phyloP scores from a whole-genome alignment of 35 echinoderm and acorn worm genomes.

The Diadema setosum region DNA sequence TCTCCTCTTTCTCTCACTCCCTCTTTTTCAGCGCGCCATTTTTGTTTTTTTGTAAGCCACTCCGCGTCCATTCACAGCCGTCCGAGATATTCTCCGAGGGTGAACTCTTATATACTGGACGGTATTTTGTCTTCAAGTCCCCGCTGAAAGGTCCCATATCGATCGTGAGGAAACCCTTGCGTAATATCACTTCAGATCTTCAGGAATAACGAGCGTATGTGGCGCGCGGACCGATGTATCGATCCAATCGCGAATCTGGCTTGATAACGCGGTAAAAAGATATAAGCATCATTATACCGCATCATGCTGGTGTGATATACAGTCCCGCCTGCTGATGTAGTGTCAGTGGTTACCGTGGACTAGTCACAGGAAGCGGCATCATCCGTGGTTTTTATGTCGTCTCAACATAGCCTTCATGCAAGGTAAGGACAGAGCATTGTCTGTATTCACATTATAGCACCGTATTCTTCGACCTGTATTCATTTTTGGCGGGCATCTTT shows the following conservation, averaged over 20 bases:
- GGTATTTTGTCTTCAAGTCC: background rate
- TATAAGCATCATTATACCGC: no score
- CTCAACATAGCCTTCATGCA: background rate
- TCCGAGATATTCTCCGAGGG: no score
- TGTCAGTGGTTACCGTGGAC: background rate
- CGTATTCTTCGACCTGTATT: background rate
- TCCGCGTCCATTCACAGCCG: background rate
- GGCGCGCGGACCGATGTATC: background rate
- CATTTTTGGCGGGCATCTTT: background rate
- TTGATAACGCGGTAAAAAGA: conserved; percentile 14
- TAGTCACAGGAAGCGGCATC: background rate
- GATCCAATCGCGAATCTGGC: background rate
- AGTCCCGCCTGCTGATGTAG: background rate
- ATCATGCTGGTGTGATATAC: no score
- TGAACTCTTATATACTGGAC: no score
- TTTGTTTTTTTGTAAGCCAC: background rate
- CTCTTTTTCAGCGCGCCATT: background rate
- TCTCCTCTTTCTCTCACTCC: background rate
- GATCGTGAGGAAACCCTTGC: background rate
- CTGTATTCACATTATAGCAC: background rate
- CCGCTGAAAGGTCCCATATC: background rate
- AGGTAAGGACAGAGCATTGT: background rate
- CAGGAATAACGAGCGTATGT: background rate
- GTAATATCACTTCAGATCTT: background rate
- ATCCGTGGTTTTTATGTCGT: background rate